Conservation (phyloP, 2,113 vertebrate genomes). For the Amblyopsis rosae region DNA sequence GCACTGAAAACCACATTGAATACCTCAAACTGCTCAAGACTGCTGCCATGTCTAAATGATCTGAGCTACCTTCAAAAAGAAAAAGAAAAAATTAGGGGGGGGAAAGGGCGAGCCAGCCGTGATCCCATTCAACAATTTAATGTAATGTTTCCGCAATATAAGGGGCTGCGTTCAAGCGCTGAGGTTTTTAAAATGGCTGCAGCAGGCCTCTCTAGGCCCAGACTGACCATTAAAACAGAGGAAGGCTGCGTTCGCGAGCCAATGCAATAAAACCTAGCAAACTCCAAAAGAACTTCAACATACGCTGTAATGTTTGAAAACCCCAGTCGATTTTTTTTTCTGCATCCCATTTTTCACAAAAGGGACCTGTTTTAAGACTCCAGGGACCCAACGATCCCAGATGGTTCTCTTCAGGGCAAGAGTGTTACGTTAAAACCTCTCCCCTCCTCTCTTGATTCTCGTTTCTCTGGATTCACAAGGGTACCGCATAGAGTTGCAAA, state of each 20-base stretch:
- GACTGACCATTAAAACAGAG: conserved; percentile 79
- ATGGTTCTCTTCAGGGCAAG: conserved; percentile 74
- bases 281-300: conserved; percentile 80
- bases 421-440: conserved; percentile 63
- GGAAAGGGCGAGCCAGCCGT: conserved; percentile 42
- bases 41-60: conserved; percentile 47
- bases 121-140: conserved; percentile 73
- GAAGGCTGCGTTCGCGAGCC: conserved; percentile 72
- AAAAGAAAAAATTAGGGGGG: conserved; percentile 14
- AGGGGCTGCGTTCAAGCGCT: conserved; percentile 67
- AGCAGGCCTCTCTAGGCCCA: conserved; percentile 74
- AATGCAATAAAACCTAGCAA: conserved; percentile 78
- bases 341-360: conserved; percentile 76
- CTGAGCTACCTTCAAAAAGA: conserved; percentile 67
- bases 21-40: conserved; percentile 45
- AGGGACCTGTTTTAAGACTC: conserved; percentile 75
- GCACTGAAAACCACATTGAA: conserved; percentile 34
- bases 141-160: conserved; percentile 84
- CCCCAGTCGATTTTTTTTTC: conserved; percentile 66
- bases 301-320: conserved; percentile 79
- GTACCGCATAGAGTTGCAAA: conserved; percentile 59
- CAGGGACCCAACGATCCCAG: conserved; percentile 75
- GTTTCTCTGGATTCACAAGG: conserved; percentile 68
- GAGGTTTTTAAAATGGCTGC: conserved; percentile 76
- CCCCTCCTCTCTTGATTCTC: conserved; percentile 57